These are phyloP conservation scores for Odobenus rosmarus DNA, from an alignment of 2,113 vertebrate species.

Conservation along the genomic window DNA sequence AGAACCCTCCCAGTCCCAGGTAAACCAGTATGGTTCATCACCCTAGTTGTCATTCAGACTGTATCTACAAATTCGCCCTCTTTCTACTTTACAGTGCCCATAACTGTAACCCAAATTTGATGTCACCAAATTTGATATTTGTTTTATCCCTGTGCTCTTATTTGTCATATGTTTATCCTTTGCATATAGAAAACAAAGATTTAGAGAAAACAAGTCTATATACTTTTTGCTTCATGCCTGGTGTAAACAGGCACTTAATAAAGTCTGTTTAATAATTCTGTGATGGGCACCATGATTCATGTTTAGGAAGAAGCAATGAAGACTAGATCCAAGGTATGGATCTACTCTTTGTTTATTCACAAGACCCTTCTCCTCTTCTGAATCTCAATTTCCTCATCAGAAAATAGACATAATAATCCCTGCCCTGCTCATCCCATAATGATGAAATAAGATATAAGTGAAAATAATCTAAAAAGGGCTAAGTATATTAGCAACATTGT, in stretches of 20 bases:
- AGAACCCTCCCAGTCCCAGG: background rate
- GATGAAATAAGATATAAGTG: background rate
- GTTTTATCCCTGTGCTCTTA: background rate
- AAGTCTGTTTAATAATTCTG: background rate
- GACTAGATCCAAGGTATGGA: background rate
- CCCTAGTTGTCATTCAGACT: background rate
- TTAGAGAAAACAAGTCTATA: background rate
- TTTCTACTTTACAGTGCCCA: background rate
- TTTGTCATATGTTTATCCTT: background rate
- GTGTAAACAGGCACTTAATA: background rate
- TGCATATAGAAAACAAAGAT: conserved; percentile 8
- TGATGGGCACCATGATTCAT: background rate
- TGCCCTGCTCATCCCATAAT: background rate
- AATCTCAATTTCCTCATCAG: conserved; percentile 14
- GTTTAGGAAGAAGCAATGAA: background rate
- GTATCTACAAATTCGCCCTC: background rate
- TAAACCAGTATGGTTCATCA: background rate
- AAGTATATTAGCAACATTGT: background rate
- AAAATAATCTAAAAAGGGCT: conserved; percentile 22
- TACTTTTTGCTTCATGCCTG: background rate
- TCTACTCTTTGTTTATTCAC: background rate
- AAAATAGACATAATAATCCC: conserved; percentile 11
- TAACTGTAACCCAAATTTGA: background rate
- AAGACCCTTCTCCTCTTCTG: conserved; percentile 4
- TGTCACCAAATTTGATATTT: background rate